Conservation (phyloP, 2,888 invertebrate species). For the Oeneis ivallda region DNA sequence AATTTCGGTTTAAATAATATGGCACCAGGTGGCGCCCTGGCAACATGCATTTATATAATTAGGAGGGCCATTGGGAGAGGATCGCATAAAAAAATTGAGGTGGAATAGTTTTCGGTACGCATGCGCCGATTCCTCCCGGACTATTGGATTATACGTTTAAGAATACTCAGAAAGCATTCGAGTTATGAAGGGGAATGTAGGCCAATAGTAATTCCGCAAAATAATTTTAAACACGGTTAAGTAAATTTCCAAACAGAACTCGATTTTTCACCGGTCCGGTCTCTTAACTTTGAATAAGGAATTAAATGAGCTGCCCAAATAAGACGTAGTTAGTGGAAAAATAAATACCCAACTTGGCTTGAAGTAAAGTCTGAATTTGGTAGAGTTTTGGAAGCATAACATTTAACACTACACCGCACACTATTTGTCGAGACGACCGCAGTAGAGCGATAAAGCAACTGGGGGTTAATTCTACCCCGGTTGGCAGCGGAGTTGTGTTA, state of each 20-base stretch:
- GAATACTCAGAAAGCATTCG: conserved; percentile 19
- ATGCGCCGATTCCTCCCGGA: too few relatives aligned
- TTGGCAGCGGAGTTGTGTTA: conserved; percentile 63
- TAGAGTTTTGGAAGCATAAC: conserved; percentile 35
- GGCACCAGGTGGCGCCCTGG: too few relatives aligned
- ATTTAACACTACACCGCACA: conserved; percentile 39
- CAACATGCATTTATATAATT: too few relatives aligned
- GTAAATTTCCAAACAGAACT: conserved; percentile 23
- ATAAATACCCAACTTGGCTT: conserved; percentile 34
- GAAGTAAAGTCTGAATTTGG: conserved; percentile 31
- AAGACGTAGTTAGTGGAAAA: conserved; percentile 35
- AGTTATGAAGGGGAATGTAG: conserved; percentile 19
- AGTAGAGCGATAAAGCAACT: conserved; percentile 55
- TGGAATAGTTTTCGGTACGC: too few relatives aligned
- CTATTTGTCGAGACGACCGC: conserved; percentile 43
- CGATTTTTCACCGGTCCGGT: conserved; percentile 14
- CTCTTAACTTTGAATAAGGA: conserved; percentile 20
- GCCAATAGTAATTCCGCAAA: conserved; percentile 18
- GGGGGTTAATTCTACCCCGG: conserved; percentile 58
- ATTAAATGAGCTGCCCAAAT: conserved; percentile 28
- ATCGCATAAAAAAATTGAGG: too few relatives aligned
- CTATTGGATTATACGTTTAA: conserved; percentile 20
- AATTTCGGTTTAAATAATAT: too few relatives aligned
- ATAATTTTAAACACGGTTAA: conserved; percentile 22
- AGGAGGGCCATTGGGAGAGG: too few relatives aligned